Percentiles rank a stretch among this genome's conserved stretches.
phyloP scores from a whole-genome alignment of 2,888 invertebrate species.

The Drosophila fungiperda region DNA sequence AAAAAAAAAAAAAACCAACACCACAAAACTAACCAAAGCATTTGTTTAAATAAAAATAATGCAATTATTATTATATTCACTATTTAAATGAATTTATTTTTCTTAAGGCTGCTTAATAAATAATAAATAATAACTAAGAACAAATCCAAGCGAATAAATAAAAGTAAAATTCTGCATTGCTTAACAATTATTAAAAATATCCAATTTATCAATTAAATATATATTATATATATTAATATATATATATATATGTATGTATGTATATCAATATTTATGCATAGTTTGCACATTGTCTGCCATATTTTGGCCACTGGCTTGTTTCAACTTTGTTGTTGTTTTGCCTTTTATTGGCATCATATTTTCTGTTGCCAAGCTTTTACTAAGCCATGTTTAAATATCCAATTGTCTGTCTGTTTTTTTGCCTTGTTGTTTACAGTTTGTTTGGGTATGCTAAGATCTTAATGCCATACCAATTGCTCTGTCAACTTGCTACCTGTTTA shows the following conservation, averaged over 20 bases:
- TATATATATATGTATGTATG: too few species aligned
- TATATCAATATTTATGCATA: slow-evolving; percentile 25
- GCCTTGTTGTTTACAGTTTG: slow-evolving; percentile 58
- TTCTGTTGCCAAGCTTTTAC: slow-evolving; percentile 18
- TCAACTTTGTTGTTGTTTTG: slow-evolving; percentile 8
- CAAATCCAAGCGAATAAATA: neutral
- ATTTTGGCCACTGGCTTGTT: neutral
- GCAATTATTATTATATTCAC: neutral
- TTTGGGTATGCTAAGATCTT: slow-evolving; percentile 8
- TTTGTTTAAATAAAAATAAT: neutral
- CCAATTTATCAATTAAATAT: neutral
- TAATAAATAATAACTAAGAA: neutral
- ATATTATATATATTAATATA: too few species aligned
- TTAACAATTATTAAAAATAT: neutral
- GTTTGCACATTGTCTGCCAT: slow-evolving; percentile 64
- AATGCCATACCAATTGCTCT: slow-evolving; percentile 14
- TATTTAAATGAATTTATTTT: neutral
- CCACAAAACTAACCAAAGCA: slow-evolving; percentile 1
- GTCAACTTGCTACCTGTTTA: slow-evolving; percentile 23
- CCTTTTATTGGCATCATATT: slow-evolving; percentile 30
- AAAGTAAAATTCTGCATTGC: neutral
- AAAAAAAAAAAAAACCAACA: neutral
- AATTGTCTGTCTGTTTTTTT: slow-evolving; percentile 21
- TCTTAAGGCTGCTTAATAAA: neutral
- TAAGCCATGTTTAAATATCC: slow-evolving; percentile 73